These are phyloP conservation scores for Micromys minutus DNA, from an alignment of 2,113 vertebrate genomes.

Conservation along the genomic window DNA sequence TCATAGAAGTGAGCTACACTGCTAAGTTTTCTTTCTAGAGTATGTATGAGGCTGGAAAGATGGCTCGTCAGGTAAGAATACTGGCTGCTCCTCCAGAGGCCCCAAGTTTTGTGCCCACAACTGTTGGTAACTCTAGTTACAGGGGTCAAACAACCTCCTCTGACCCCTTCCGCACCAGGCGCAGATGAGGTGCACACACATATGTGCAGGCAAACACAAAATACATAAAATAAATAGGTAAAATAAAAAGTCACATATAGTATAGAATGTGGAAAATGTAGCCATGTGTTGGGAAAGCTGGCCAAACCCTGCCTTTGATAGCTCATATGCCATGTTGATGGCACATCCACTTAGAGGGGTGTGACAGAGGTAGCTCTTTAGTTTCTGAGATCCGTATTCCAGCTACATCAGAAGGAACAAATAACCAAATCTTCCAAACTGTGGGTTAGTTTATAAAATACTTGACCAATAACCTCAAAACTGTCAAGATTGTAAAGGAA, in stretches of 20 bases:
- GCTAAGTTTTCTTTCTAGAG: background rate
- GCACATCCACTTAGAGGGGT: background rate
- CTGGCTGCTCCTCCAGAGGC: background rate
- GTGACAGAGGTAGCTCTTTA: background rate
- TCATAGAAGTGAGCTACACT: background rate
- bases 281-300: background rate
- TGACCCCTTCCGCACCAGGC: background rate
- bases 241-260: background rate
- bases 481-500: background rate
- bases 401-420: background rate
- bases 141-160: background rate
- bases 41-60: background rate
- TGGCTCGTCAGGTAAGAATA: background rate
- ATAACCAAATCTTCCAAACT: background rate
- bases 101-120: background rate
- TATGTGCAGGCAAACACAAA: background rate
- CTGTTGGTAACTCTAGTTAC: background rate
- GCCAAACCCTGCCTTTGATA: background rate
- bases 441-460: background rate
- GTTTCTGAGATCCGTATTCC: background rate
- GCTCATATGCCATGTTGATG: background rate
- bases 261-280: no score
- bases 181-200: rapidly evolving
- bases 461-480: background rate
- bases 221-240: background rate